These are phyloP conservation scores for Myrmophylax atrothorax DNA, from an alignment of 2,113 vertebrate species.

Conservation along the genomic window DNA sequence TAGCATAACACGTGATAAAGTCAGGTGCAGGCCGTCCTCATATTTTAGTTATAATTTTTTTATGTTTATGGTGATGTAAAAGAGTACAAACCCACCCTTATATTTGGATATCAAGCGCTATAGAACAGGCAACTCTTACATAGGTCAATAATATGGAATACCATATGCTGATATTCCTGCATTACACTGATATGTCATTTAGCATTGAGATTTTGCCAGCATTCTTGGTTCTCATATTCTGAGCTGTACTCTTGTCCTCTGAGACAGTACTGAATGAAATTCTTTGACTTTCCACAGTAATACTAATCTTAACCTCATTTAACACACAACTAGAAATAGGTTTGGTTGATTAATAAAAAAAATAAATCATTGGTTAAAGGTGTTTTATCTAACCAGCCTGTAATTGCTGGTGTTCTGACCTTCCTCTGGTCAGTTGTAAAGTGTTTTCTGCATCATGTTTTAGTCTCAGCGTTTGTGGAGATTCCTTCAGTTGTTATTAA, in stretches of 20 bases:
- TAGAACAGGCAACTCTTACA: background rate
- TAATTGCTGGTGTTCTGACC: background rate
- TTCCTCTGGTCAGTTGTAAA: background rate
- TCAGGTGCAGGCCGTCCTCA: background rate
- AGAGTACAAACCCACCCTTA: background rate
- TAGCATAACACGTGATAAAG: background rate
- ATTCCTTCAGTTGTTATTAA: background rate
- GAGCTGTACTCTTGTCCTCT: background rate
- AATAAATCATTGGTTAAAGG: background rate
- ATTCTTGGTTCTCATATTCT: background rate
- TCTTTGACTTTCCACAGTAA: background rate
- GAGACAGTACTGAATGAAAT: background rate
- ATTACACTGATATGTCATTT: background rate
- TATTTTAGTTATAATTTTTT: background rate
- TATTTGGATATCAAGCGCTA: background rate
- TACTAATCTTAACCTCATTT: background rate
- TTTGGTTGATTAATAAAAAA: background rate
- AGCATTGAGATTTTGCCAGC: background rate
- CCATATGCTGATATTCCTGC: background rate
- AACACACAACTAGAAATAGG: background rate
- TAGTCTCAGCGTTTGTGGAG: background rate
- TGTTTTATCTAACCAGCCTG: background rate
- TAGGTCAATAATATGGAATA: background rate
- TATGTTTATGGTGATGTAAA: background rate
- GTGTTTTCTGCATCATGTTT: background rate